Conservation (phyloP, 2,113 vertebrate species). For the Pogona vitticeps region DNA sequence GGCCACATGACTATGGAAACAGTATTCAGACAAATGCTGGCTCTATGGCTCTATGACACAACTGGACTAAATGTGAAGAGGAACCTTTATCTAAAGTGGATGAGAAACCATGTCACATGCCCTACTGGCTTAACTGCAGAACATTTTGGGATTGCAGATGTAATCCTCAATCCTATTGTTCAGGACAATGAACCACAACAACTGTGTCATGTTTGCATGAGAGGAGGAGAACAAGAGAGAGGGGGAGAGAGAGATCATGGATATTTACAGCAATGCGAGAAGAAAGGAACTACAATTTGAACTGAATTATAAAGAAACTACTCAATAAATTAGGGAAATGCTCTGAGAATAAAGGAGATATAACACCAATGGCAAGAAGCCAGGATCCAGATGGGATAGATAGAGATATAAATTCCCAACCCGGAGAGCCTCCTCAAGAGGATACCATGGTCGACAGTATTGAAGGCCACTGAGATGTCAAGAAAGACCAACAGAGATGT, state of each 20-base stretch:
- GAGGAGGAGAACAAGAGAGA: too few species aligned
- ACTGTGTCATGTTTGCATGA: background rate
- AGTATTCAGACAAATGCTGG: too few species aligned
- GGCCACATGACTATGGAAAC: too few species aligned
- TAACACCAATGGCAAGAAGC: background rate
- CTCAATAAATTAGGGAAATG: slow-evolving; percentile 47
- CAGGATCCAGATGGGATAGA: background rate
- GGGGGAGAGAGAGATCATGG: background rate
- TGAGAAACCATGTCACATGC: too few species aligned
- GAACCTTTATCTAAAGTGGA: too few species aligned
- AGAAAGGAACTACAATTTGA: background rate
- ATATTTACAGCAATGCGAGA: background rate
- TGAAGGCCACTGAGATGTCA: too few species aligned
- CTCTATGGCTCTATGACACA: too few species aligned
- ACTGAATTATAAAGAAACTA: slow-evolving; percentile 32
- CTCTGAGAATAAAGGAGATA: slow-evolving; percentile 10
- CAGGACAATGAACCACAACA: background rate
- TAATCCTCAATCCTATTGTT: background rate
- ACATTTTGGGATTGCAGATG: background rate
- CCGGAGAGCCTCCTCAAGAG: too few species aligned
- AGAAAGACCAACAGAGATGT: too few species aligned
- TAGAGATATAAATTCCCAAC: too few species aligned
- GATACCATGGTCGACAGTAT: too few species aligned
- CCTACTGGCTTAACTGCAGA: background rate
- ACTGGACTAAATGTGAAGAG: too few species aligned